These are phyloP conservation scores for Schizothorax lantsangensis DNA, from an alignment of 2,797 vertebrate species.

Conservation along the genomic window DNA sequence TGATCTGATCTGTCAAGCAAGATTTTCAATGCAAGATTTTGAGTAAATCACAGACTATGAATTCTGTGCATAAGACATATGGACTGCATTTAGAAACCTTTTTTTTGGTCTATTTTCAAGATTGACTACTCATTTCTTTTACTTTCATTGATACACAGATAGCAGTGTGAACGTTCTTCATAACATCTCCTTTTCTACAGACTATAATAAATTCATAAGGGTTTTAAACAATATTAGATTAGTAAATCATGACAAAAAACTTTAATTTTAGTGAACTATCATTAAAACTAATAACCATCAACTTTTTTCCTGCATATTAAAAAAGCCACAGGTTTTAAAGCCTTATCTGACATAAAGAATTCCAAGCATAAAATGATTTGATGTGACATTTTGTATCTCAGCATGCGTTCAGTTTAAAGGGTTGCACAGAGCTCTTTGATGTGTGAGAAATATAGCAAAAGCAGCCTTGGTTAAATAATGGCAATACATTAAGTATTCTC, in stretches of 20 bases:
- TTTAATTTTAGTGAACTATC: neutral
- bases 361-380: neutral
- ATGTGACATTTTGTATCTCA: conserved; percentile 16
- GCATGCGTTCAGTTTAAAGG: conserved; percentile 15
- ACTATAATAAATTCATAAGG: neutral
- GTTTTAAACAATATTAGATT: conserved; percentile 2
- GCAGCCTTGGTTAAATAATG: conserved; percentile 33
- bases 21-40: neutral
- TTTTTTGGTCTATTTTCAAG: neutral
- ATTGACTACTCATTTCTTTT: neutral
- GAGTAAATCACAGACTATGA: neutral
- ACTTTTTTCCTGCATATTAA: neutral
- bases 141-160: neutral
- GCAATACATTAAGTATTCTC: conserved; percentile 53
- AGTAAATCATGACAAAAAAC: neutral
- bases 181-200: neutral
- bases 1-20: neutral
- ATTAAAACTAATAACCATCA: neutral
- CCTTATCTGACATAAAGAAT: neutral
- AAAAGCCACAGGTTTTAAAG: neutral
- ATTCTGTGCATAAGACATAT: neutral
- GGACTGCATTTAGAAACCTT: neutral
- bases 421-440: conserved; percentile 30
- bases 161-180: neutral
- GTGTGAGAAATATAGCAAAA: conserved; percentile 52